Evolutionary conservation across 2,888 invertebrate species (phyloP).

Genomic region (Heteromyza rotundicornis): DNA sequence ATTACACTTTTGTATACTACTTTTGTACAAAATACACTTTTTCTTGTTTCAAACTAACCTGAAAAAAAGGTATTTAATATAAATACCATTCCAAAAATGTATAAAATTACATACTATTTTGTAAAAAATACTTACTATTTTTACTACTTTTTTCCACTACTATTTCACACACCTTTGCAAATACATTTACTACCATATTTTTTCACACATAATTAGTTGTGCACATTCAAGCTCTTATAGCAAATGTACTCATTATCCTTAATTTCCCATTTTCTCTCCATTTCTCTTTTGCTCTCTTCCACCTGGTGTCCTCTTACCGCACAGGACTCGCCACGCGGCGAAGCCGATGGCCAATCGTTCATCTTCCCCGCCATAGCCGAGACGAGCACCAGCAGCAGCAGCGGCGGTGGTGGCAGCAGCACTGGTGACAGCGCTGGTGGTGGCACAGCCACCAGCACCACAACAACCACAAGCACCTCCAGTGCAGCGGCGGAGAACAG

Average conservation of each 20-base stretch:
- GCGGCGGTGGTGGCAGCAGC: constrained; percentile 42
- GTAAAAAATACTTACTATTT: no score
- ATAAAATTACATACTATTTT: background rate
- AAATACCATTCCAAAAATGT: no score
- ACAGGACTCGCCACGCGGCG: constrained; percentile 73
- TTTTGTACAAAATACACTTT: no score
- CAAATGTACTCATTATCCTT: no score
- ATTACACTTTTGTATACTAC: background rate
- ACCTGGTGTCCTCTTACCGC: no score
- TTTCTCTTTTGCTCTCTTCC: constrained; percentile 24
- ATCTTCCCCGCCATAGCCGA: constrained; percentile 67
- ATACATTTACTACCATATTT: background rate
- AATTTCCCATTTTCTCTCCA: no score
- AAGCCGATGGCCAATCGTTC: constrained; percentile 73
- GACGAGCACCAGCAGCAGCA: constrained; percentile 53
- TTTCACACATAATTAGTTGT: no score
- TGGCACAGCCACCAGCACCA: constrained; percentile 25
- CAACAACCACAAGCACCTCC: constrained; percentile 30
- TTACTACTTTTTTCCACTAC: no score
- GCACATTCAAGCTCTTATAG: no score
- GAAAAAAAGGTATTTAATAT: no score
- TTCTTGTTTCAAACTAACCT: no score
- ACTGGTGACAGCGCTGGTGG: constrained; percentile 31
- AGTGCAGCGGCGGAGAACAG: constrained; percentile 39
- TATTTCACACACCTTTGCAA: background rate